Percentiles rank a stretch among this genome's conserved stretches.
Conservation (phyloP, 1,140 invertebrate genomes). For the Callitettix versicolor region DNA sequence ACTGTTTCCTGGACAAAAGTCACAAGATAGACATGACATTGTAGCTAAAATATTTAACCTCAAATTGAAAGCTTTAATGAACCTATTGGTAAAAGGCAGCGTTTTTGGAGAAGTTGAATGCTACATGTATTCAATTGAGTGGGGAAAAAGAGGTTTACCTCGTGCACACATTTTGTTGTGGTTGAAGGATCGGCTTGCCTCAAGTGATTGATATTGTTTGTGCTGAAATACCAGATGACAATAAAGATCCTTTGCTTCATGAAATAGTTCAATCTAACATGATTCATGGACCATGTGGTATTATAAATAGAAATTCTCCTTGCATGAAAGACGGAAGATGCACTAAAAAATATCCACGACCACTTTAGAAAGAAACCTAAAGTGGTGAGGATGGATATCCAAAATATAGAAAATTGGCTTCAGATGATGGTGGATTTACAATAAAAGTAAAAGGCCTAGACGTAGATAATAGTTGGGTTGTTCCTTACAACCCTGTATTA, state of each 20-base stretch:
- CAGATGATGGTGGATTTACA: no score
- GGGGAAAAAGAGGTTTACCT: constrained; percentile 37
- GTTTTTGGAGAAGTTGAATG: constrained; percentile 29
- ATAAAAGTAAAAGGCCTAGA: no score
- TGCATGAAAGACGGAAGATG: constrained; percentile 32
- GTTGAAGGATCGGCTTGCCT: neutral
- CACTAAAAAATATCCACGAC: constrained; percentile 32
- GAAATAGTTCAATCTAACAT: constrained; percentile 26
- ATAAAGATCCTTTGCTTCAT: constrained; percentile 18
- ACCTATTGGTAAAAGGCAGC: constrained; percentile 27
- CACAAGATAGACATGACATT: constrained; percentile 18
- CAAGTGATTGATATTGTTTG: constrained; percentile 17
- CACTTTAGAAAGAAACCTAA: constrained; percentile 26
- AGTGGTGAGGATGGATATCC: constrained; percentile 34
- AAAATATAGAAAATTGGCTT: constrained; percentile 29
- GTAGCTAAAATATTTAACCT: constrained; percentile 33
- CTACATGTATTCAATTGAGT: constrained; percentile 36
- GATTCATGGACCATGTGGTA: constrained; percentile 30
- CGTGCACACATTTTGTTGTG: constrained; percentile 28
- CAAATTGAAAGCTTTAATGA: constrained; percentile 34
- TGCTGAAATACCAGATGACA: constrained; percentile 28
- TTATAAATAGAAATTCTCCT: constrained; percentile 24
- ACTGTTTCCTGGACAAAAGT: constrained; percentile 9
- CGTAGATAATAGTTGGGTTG: no score
- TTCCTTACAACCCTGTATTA: no score